Evolutionary conservation across 1,140 invertebrate genomes (phyloP).

Genomic region (Neotoxoptera formosana): DNA sequence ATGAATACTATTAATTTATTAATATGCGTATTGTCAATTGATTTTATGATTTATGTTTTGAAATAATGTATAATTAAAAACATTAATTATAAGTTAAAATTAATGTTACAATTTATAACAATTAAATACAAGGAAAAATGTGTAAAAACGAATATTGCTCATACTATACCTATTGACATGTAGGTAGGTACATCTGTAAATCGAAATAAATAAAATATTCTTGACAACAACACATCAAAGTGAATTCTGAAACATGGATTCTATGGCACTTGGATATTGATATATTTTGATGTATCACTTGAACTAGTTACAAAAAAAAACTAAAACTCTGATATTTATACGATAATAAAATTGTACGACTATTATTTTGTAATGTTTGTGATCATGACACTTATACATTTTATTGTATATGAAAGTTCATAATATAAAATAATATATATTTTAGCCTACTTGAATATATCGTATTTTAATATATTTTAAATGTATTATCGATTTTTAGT

Average conservation of each 20-base stretch:
- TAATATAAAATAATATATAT: not conserved
- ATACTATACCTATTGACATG: too few species aligned
- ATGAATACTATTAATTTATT: too few species aligned
- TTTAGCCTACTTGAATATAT: not conserved
- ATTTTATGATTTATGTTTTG: too few species aligned
- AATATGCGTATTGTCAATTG: too few species aligned
- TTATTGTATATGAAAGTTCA: not conserved
- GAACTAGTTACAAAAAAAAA: not conserved
- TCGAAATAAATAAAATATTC: not conserved
- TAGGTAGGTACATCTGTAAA: not conserved
- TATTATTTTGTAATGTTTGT: not conserved
- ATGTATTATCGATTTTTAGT: too few species aligned
- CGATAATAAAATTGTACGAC: not conserved
- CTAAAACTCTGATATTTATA: not conserved
- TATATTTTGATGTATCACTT: not conserved
- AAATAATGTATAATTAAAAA: too few species aligned
- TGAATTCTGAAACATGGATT: not conserved
- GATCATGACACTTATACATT: too few species aligned
- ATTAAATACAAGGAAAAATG: too few species aligned
- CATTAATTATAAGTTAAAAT: too few species aligned
- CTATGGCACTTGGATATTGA: not conserved
- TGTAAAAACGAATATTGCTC: too few species aligned
- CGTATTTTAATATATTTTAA: too few species aligned
- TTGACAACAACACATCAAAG: not conserved
- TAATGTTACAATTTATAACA: too few species aligned